Percentiles rank a stretch among this genome's conserved stretches.
Conservation (phyloP, 2,113 vertebrate species). For the Oxyura jamaicensis region DNA sequence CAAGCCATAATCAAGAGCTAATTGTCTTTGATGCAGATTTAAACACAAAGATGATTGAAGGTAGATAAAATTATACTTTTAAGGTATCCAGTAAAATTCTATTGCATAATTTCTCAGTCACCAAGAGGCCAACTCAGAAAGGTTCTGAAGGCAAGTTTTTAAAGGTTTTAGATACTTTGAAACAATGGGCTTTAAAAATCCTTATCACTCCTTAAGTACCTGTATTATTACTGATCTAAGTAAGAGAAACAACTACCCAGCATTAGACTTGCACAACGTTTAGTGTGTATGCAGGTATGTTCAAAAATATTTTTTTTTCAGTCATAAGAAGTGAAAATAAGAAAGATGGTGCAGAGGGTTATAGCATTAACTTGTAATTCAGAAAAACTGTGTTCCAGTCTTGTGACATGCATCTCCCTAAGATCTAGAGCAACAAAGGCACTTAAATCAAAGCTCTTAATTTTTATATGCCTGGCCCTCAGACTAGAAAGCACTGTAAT, state of each 20-base stretch:
- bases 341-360: background rate
- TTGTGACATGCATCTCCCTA: background rate
- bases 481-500: background rate
- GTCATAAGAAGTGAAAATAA: background rate
- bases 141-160: background rate
- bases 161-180: background rate
- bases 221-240: background rate
- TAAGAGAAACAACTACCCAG: background rate
- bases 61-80: background rate
- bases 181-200: background rate
- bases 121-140: background rate
- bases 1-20: background rate
- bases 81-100: background rate
- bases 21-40: background rate
- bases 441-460: background rate
- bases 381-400: background rate
- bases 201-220: background rate
- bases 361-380: background rate
- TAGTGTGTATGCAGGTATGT: background rate
- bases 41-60: background rate
- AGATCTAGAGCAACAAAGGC: rapidly evolving
- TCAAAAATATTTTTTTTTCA: background rate
- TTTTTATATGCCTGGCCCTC: background rate
- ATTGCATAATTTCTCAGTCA: background rate
- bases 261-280: background rate